phyloP scores from a whole-genome alignment of 2,888 invertebrate species.

The Nematopogon swammerdamellus region DNA sequence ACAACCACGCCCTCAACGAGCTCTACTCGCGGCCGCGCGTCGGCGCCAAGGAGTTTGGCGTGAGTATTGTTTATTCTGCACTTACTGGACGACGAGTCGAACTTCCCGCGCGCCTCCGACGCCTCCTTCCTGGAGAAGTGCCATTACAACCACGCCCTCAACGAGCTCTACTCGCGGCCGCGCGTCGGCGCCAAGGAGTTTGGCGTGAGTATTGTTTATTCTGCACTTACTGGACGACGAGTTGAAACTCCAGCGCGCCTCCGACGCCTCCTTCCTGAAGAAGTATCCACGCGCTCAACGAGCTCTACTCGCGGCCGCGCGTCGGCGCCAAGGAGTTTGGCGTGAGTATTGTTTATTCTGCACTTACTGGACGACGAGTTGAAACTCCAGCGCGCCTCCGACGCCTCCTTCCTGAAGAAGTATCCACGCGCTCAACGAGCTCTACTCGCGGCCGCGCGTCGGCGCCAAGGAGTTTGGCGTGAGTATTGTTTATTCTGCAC shows the following conservation, averaged over 20 bases:
- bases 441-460: no score
- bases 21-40: slow-evolving; percentile 87
- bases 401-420: slow-evolving; percentile 75
- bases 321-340: slow-evolving; percentile 81
- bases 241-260: slow-evolving; percentile 81
- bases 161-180: slow-evolving; percentile 90
- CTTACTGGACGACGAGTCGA: slow-evolving; percentile 95
- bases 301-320: slow-evolving; percentile 87
- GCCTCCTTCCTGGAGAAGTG: slow-evolving; percentile 43
- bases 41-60: slow-evolving; percentile 78
- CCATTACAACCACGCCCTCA: slow-evolving; percentile 39
- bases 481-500: no score
- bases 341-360: slow-evolving; percentile 58
- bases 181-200: slow-evolving; percentile 78
- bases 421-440: slow-evolving; percentile 91
- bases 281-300: slow-evolving; percentile 58
- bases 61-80: slow-evolving; percentile 74
- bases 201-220: slow-evolving; percentile 66
- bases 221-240: slow-evolving; percentile 95
- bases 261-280: slow-evolving; percentile 45
- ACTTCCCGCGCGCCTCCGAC: slow-evolving; percentile 68
- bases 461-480: no score
- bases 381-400: slow-evolving; percentile 65
- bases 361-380: slow-evolving; percentile 97
- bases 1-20: slow-evolving; percentile 62